Base-by-base conservation (phyloP, 2,888 invertebrate genomes). In the Monochamus alternatus region DNA sequence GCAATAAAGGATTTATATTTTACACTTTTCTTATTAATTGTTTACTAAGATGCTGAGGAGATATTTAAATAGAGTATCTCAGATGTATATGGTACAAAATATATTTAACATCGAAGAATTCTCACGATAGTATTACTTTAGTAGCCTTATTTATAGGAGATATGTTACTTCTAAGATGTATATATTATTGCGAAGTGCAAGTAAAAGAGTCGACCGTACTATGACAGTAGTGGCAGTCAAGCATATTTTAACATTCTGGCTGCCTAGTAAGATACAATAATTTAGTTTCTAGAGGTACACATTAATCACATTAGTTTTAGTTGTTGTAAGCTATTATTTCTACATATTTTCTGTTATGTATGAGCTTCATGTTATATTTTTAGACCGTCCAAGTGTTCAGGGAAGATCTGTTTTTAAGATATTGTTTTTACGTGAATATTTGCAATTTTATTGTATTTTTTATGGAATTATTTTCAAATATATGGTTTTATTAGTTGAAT, bases 361-460 rank as follows among this genome's bases (percentile, higher is more conserved):
- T 47, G 58, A 69, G 74, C 74, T 74, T 73, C 38, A 67, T 31
- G 30, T 73, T 73, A 51, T 72, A 72, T 73, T 73, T 74, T 69
- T 74, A 69, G 62, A 74, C 74, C 74, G 74, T 74, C 74, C 74
- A 74, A 74, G 74, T 74, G 74, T 74, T 74, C 74, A 74, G 69
- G 74, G 74, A 74, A 64, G 62, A 67, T 67, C 69, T 67, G 68
- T 73, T 73, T 65, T 73, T 66, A 67, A 38, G 59, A 74, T 59
- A 67, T 67, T 68, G 69, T 69, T 69, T 71, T 66, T 68, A 62
- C 60, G 51, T 74, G 47, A 67, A 52, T 74, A 74, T 62, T 72
- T 72, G 64, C 63, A 62, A 62, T 68, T 74, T 51, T 73, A 73
- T 65, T 65, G 66, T 74, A 60, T 62, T 66, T 65, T 66, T 74